Conservation (phyloP, 2,888 invertebrate species). For the Xestia rhomboidea region DNA sequence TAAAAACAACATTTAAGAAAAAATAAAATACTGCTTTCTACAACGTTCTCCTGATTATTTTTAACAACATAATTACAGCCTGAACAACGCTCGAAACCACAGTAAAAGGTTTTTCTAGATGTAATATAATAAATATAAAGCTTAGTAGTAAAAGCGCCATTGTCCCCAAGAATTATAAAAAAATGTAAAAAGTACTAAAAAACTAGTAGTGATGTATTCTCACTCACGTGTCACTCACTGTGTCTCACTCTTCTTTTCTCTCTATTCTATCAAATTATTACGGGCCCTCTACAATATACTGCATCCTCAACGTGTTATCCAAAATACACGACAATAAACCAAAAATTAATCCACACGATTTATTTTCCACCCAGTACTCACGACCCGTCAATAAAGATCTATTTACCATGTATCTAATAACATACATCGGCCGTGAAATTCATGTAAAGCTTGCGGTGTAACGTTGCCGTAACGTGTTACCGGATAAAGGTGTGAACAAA, state of each 20-base stretch:
- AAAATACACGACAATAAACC: constrained; percentile 2
- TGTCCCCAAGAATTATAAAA: background rate
- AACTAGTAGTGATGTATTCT: too few species aligned
- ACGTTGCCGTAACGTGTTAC: constrained; percentile 72
- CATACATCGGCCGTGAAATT: constrained; percentile 71
- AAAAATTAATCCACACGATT: constrained; percentile 20
- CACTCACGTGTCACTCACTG: too few species aligned
- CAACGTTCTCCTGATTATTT: background rate
- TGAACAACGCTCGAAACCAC: background rate
- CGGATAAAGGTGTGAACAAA: constrained; percentile 72
- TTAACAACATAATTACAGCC: background rate
- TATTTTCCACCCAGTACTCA: constrained; percentile 20
- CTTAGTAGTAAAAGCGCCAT: background rate
- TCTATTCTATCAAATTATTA: background rate
- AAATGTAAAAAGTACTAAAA: too few species aligned
- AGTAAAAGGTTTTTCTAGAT: background rate
- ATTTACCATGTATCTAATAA: constrained; percentile 55
- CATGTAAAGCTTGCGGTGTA: constrained; percentile 70
- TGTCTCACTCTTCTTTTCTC: background rate
- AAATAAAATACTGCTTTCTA: background rate
- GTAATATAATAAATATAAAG: background rate
- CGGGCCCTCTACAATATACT: background rate
- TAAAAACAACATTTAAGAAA: constrained; percentile 36
- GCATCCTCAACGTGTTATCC: background rate
- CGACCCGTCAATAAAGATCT: constrained; percentile 46